Base-by-base conservation (phyloP, 1,140 invertebrate species). In the Bradynema listronoti region DNA sequence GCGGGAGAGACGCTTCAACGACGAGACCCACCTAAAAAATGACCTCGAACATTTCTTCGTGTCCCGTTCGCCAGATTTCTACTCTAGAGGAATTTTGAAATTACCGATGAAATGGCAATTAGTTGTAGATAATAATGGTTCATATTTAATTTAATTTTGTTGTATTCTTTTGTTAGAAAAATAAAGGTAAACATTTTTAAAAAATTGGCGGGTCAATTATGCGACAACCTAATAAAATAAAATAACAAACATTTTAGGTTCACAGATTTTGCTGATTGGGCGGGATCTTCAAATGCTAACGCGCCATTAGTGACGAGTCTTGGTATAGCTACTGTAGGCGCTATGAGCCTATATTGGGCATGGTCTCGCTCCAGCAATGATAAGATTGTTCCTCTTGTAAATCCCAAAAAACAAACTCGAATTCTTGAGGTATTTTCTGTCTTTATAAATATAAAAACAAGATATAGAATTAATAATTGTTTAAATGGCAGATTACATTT, bases 311-410 rank as follows among this genome's bases (percentile, higher is more conserved):
- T 49, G 4, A 6, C 57, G 16, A 25, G 63, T 47, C 71, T 70
- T 39, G 34, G 39, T 24, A 52, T 71, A 29, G 65, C 65, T 6
- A 60, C 65, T 3, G 34, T 67, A 24, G 67, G 61, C 27, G 65
- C 62, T 3, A 67, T 67, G 65, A 68, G 65, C n/a, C 36, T 70
- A 5, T 70, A 52, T 27, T 67, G 65, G 65, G 64, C 55, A 42
- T 7, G 24, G 7, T 66, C 39, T 19, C 46, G 65, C 11, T 33
- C 50, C 4, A 33, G 32, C 11, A 25, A 22, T 4, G 58, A 53
- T 16, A 67, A 69, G 22, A 51, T 69, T 16, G 51, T 19, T 24
- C 67, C 70, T 19, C 25, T 69, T 11, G 68, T 69, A 25, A 63
- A 69, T 24, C 50, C 56, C 6, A 39, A 69, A 11, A 43, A 54